Conservation (phyloP, 92 coral and sea anemone genomes). For the Zoanthus solanderi region DNA sequence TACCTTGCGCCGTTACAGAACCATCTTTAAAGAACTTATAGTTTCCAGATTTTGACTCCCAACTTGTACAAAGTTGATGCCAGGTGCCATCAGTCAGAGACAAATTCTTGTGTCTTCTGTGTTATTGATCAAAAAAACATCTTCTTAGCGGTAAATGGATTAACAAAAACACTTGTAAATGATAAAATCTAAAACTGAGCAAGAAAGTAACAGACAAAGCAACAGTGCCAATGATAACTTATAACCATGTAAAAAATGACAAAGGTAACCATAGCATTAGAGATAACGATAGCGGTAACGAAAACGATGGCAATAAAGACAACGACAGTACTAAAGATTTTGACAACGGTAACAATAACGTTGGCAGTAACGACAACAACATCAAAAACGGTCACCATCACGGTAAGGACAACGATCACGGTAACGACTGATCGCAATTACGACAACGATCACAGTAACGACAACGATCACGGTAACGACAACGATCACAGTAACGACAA, state of each 20-base stretch:
- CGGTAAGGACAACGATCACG: neutral
- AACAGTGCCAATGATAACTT: neutral
- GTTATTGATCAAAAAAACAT: neutral
- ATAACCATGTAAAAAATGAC: neutral
- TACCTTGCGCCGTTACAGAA: neutral
- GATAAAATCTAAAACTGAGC: neutral
- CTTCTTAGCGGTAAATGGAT: neutral
- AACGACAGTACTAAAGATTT: neutral
- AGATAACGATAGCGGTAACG: neutral
- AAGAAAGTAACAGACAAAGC: neutral
- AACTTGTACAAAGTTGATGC: constrained; percentile 29
- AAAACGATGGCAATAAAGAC: neutral
- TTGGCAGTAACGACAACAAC: neutral
- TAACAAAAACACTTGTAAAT: neutral
- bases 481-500: neutral
- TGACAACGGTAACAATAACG: neutral
- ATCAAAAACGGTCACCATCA: neutral
- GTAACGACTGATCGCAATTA: too few species aligned
- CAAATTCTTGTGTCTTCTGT: neutral
- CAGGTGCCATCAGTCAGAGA: neutral
- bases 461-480: neutral
- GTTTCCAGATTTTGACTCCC: constrained; percentile 18
- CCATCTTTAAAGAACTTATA: constrained; percentile 20
- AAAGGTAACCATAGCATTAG: neutral
- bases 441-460: too few species aligned